Conservation (phyloP, 1,140 invertebrate genomes). For the Bemisia tabaci region DNA sequence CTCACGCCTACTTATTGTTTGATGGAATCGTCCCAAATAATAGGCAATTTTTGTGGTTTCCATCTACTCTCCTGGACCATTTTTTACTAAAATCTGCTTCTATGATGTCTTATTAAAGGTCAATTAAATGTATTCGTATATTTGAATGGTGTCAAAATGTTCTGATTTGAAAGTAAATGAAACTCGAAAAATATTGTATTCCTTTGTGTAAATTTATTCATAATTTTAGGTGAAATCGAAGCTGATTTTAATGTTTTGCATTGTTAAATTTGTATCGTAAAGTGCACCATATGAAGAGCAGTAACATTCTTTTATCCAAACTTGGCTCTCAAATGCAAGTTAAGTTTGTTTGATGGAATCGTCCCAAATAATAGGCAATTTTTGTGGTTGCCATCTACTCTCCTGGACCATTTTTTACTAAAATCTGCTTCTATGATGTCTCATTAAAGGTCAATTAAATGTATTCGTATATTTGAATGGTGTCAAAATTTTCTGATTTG, state of each 20-base stretch:
- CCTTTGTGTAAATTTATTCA: background rate
- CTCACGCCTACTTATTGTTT: too few relatives aligned
- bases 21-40: background rate
- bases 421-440: background rate
- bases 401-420: too few relatives aligned
- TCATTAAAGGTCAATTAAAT: too few relatives aligned
- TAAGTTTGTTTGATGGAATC: background rate
- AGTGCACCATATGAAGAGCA: background rate
- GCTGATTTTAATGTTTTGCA: background rate
- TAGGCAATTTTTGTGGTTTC: background rate
- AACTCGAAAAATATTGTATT: background rate
- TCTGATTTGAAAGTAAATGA: background rate
- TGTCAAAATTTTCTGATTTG: too few relatives aligned
- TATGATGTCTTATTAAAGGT: background rate
- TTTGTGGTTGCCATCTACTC: background rate
- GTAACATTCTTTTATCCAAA: too few relatives aligned
- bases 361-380: background rate
- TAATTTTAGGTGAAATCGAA: background rate
- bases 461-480: too few relatives aligned
- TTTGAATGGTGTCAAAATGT: background rate
- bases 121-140: background rate
- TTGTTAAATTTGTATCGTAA: background rate
- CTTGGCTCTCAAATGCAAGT: too few relatives aligned
- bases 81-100: background rate
- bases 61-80: background rate